Evolutionary conservation across 2,888 invertebrate genomes (phyloP).

Genomic region (Lymantria monacha): DNA sequence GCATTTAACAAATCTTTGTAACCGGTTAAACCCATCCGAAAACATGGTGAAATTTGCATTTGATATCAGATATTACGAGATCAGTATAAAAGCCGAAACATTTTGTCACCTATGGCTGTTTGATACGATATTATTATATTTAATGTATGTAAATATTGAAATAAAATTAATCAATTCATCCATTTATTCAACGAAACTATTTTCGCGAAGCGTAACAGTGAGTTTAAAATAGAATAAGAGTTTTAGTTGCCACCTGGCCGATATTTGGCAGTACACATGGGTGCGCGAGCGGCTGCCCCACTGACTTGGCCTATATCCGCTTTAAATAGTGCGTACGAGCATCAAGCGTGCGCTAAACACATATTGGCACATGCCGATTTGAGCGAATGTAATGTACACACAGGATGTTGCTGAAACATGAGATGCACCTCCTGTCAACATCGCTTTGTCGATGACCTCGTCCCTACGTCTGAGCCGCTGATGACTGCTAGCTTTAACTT

Average conservation of each 20-base stretch:
- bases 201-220: constrained; percentile 12
- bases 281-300: constrained; percentile 43
- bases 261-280: constrained; percentile 38
- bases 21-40: too few species aligned
- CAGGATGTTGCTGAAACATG: constrained; percentile 28
- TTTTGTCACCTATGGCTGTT: too few species aligned
- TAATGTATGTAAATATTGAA: not conserved
- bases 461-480: too few species aligned
- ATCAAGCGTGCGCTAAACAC: constrained; percentile 13
- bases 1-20: too few species aligned
- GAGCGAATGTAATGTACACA: constrained; percentile 30
- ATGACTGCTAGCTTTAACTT: too few species aligned
- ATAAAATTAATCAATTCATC: constrained; percentile 4
- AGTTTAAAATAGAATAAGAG: constrained; percentile 36
- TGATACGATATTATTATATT: too few species aligned
- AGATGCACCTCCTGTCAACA: constrained; percentile 11
- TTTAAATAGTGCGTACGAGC: constrained; percentile 58
- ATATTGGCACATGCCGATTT: constrained; percentile 47
- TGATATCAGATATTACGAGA: too few species aligned
- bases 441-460: too few species aligned
- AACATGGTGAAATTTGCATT: too few species aligned
- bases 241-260: constrained; percentile 50
- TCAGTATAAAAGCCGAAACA: too few species aligned
- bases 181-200: constrained; percentile 14
- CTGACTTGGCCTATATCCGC: constrained; percentile 62